These are phyloP conservation scores for Digitonthophagus gazella DNA, from an alignment of 2,888 invertebrate genomes.

Conservation along the genomic window DNA sequence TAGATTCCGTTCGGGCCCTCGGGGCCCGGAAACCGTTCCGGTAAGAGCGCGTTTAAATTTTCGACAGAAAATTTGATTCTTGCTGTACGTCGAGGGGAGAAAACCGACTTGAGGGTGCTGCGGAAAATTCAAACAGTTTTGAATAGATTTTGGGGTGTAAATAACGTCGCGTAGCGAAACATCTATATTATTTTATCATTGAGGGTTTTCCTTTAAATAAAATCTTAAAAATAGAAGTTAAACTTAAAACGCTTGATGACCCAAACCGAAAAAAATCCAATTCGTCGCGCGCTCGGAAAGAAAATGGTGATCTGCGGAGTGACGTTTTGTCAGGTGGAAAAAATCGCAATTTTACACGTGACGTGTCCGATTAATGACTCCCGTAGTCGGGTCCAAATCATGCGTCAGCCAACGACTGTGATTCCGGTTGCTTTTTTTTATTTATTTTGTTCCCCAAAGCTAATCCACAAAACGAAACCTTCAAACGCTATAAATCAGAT, in stretches of 20 bases:
- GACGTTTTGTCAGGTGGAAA: slow-evolving; percentile 26
- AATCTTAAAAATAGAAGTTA: background rate
- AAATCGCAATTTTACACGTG: slow-evolving; percentile 24
- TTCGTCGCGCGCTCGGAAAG: background rate
- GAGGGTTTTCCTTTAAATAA: too few relatives aligned
- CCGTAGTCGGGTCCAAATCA: slow-evolving; percentile 1
- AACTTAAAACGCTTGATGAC: background rate
- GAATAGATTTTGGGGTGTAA: too few relatives aligned
- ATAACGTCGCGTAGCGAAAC: too few relatives aligned
- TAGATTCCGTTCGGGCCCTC: background rate
- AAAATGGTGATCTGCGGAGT: background rate
- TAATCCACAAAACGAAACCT: background rate
- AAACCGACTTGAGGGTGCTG: too few relatives aligned
- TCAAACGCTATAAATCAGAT: background rate
- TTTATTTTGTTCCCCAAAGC: background rate
- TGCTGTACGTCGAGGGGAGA: background rate
- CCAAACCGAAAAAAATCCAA: background rate
- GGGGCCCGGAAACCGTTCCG: slow-evolving; percentile 4
- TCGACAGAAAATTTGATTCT: background rate
- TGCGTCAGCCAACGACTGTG: background rate
- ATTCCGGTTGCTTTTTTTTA: background rate
- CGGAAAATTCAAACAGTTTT: too few relatives aligned
- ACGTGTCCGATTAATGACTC: slow-evolving; percentile 23
- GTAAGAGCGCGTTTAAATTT: slow-evolving; percentile 17
- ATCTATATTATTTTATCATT: too few relatives aligned